Evolutionary conservation across 2,113 vertebrate genomes (phyloP).

Genomic region (Festucalex cinctus): DNA sequence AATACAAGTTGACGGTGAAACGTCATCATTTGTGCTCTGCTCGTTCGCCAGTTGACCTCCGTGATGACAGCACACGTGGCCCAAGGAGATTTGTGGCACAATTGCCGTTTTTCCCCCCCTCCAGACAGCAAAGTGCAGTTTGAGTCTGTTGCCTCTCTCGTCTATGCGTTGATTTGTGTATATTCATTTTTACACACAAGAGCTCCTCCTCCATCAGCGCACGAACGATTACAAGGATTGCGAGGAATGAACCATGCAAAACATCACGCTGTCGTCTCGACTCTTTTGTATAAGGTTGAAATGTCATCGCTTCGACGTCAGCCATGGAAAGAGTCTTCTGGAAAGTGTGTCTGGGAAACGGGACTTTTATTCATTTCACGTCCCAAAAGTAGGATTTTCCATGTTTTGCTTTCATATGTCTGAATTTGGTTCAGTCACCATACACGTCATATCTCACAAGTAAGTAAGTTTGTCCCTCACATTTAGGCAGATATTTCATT

Average conservation of each 20-base stretch:
- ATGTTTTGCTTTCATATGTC: neutral
- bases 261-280: conserved; percentile 21
- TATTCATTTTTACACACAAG: conserved; percentile 30
- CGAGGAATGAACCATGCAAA: conserved; percentile 9
- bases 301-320: conserved; percentile 17
- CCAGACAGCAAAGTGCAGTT: conserved; percentile 14
- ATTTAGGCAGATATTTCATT: too few species aligned
- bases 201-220: conserved; percentile 28
- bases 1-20: neutral
- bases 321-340: conserved; percentile 10
- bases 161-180: conserved; percentile 49
- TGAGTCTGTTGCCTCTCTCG: conserved; percentile 23
- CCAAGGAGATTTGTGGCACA: conserved; percentile 31
- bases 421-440: too few species aligned
- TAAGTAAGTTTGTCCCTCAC: too few species aligned
- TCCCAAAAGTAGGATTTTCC: conserved; percentile 5
- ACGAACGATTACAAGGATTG: conserved; percentile 26
- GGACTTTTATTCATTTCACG: conserved; percentile 4
- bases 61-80: conserved; percentile 27
- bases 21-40: conserved; percentile 9
- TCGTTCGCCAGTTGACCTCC: conserved; percentile 27
- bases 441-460: too few species aligned
- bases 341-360: conserved; percentile 19
- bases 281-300: conserved; percentile 37
- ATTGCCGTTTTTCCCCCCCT: conserved; percentile 2